A percentile compares a stretch with the other conserved stretches of the same genome.
Evolutionary conservation across 2,113 vertebrate genomes (phyloP).

Genomic region (Geococcyx californianus): DNA sequence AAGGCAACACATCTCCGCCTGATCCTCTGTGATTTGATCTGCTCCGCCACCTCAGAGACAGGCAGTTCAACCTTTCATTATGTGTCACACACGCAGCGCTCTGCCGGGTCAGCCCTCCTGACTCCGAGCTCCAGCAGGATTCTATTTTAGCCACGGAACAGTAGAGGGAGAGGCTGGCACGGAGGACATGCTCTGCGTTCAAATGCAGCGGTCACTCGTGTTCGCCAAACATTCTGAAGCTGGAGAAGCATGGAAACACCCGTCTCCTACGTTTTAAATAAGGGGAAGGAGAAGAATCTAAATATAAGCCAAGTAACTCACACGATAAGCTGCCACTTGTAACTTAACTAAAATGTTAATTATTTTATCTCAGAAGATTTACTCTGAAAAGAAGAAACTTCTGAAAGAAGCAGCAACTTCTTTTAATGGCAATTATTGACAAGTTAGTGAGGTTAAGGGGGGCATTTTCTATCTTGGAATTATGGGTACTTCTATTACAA

Average conservation of each 20-base stretch:
- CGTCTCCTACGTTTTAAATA: not conserved
- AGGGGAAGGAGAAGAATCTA: not conserved
- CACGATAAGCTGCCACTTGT: not conserved
- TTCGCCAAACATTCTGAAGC: not conserved
- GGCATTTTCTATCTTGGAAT: not conserved
- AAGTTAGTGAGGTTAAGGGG: not conserved
- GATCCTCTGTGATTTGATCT: slow-evolving; percentile 87
- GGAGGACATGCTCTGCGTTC: not conserved
- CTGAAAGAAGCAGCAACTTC: not conserved
- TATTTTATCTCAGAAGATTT: slow-evolving; percentile 18
- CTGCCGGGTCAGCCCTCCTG: slow-evolving; percentile 83
- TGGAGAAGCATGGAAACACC: not conserved
- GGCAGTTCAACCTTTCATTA: slow-evolving; percentile 86
- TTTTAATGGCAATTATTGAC: not conserved
- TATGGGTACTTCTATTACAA: not conserved
- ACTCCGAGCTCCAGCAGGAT: slow-evolving; percentile 73
- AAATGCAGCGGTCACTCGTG: not conserved
- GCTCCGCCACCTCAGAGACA: slow-evolving; percentile 83
- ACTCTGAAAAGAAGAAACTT: not conserved
- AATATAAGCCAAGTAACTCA: not conserved
- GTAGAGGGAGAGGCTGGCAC: not conserved
- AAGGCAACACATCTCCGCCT: slow-evolving; percentile 81
- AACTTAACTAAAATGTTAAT: slow-evolving; percentile 2
- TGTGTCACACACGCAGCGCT: slow-evolving; percentile 76
- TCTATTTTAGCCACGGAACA: not conserved